Percentiles rank a stretch among this genome's conserved stretches.
Evolutionary conservation across 2,113 vertebrate genomes (phyloP).

Genomic region (Rhabdornis inornatus): DNA sequence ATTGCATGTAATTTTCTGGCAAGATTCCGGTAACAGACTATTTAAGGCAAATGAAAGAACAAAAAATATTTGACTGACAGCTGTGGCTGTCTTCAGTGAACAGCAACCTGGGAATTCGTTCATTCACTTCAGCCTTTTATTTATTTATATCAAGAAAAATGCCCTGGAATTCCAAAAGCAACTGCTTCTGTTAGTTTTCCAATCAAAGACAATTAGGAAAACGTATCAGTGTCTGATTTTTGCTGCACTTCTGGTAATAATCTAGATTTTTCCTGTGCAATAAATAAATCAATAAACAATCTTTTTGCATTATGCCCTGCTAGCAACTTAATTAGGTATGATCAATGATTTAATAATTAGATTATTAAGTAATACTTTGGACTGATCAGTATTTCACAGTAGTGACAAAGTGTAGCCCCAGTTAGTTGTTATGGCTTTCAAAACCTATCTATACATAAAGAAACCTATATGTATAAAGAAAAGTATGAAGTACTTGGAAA

Average conservation of each 20-base stretch:
- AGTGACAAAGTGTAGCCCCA: not conserved
- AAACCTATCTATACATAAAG: not conserved
- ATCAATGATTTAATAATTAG: not conserved
- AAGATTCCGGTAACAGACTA: not conserved
- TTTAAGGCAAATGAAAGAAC: not conserved
- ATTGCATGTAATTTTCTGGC: not conserved
- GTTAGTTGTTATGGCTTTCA: not conserved
- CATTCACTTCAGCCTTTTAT: not conserved
- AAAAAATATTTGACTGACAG: not conserved
- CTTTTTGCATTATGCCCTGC: not conserved
- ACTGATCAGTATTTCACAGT: not conserved
- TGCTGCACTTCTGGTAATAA: not conserved
- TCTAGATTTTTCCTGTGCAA: not conserved
- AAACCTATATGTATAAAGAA: not conserved
- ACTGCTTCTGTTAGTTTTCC: not conserved
- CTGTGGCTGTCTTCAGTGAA: not conserved
- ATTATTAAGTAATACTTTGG: not conserved
- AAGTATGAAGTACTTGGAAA: not conserved
- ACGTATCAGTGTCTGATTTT: not conserved
- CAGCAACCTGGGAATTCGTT: accelerated
- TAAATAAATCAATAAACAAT: not conserved
- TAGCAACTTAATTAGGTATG: not conserved
- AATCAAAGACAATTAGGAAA: not conserved
- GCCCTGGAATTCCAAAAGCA: not conserved
- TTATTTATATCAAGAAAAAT: not conserved